Percentiles rank a stretch among this genome's conserved stretches.
phyloP scores from a whole-genome alignment of 2,888 invertebrate genomes.

The Tachina lurida region DNA sequence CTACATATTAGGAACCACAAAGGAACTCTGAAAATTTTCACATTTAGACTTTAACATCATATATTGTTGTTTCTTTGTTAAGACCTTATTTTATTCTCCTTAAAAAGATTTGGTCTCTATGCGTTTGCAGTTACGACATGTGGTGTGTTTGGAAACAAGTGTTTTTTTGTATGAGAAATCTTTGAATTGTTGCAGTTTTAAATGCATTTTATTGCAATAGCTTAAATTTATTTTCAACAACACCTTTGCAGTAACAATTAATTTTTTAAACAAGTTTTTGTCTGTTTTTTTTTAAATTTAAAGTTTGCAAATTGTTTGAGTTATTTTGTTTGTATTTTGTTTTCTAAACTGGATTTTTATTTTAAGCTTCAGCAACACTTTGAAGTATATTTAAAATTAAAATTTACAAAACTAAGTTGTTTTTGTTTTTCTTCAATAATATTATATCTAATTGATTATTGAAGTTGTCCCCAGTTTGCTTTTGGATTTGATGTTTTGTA shows the following conservation, averaged over 20 bases:
- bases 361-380: slow-evolving; percentile 47
- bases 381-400: slow-evolving; percentile 16
- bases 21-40: no score
- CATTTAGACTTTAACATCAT: no score
- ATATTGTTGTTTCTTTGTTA: no score
- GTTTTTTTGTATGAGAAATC: slow-evolving; percentile 7
- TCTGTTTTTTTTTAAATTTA: slow-evolving; percentile 28
- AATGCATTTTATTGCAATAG: slow-evolving; percentile 37
- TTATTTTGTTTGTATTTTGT: slow-evolving; percentile 21
- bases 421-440: neutral
- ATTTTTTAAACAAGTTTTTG: slow-evolving; percentile 42
- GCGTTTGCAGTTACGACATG: slow-evolving; percentile 1
- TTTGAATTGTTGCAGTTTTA: slow-evolving; percentile 60
- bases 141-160: neutral
- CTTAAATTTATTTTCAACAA: slow-evolving; percentile 49
- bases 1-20: no score
- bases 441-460: slow-evolving; percentile 44
- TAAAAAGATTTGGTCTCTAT: neutral
- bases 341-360: slow-evolving; percentile 25
- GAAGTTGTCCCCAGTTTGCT: slow-evolving; percentile 13
- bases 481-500: slow-evolving; percentile 11
- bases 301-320: slow-evolving; percentile 43
- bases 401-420: slow-evolving; percentile 35
- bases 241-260: slow-evolving; percentile 44
- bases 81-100: neutral